phyloP scores from a whole-genome alignment of 2,113 vertebrate genomes.

The Brienomyrus brachyistius region DNA sequence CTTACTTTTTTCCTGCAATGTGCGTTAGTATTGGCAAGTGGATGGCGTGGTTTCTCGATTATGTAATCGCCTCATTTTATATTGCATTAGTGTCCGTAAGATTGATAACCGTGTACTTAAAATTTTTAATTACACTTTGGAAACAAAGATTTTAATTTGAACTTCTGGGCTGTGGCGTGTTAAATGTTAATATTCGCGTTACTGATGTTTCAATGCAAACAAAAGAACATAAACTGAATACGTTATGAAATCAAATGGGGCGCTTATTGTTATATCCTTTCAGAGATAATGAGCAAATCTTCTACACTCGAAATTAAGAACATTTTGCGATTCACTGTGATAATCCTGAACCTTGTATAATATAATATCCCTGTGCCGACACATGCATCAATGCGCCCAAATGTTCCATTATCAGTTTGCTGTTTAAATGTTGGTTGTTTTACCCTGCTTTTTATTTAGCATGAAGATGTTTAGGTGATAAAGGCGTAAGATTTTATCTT shows the following conservation, averaged over 20 bases:
- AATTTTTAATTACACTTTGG: constrained; percentile 11
- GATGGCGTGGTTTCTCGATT: not conserved
- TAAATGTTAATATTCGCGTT: not conserved
- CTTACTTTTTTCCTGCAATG: not conserved
- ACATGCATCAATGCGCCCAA: not conserved
- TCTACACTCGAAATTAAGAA: not conserved
- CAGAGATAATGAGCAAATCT: not conserved
- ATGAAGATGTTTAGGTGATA: not conserved
- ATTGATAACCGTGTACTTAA: not conserved
- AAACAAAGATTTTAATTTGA: constrained; percentile 32
- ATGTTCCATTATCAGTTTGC: not conserved
- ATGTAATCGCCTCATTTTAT: not conserved
- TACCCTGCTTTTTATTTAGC: not conserved
- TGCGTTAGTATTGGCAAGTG: not conserved
- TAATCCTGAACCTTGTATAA: not conserved
- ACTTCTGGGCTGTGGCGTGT: not conserved
- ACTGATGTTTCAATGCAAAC: not conserved
- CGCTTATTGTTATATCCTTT: not conserved
- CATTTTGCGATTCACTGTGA: not conserved
- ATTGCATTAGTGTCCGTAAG: not conserved
- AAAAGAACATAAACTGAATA: not conserved
- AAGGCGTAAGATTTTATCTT: not conserved
- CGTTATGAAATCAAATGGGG: not conserved
- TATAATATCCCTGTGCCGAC: not conserved
- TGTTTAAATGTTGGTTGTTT: not conserved